phyloP scores from a whole-genome alignment of 2,797 vertebrate species.

The Chelonia mydas region DNA sequence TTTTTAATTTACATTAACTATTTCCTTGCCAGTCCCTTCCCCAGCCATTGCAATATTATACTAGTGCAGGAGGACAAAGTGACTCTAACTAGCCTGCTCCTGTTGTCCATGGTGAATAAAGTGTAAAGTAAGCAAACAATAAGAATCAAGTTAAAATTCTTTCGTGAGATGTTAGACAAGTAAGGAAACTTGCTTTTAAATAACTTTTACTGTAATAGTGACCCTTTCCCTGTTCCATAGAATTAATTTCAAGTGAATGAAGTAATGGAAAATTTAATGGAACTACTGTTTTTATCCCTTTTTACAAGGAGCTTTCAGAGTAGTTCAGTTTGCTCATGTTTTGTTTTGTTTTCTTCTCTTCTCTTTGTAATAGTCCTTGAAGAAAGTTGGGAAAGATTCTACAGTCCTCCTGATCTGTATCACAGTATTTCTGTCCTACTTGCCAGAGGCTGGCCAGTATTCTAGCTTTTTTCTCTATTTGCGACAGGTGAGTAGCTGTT shows the following conservation, averaged over 20 bases:
- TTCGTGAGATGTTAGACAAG: not conserved
- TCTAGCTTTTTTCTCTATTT: constrained; percentile 98
- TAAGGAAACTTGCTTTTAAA: not conserved
- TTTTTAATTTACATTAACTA: not conserved
- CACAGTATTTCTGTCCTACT: constrained; percentile 94
- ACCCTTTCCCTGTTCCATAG: not conserved
- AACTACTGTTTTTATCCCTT: not conserved
- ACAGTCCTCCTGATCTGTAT: constrained; percentile 91
- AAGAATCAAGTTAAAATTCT: not conserved
- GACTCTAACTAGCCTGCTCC: not conserved
- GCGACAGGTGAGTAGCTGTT: constrained; percentile 85
- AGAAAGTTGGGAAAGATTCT: constrained; percentile 92
- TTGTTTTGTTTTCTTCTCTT: not conserved
- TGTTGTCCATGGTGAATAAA: not conserved
- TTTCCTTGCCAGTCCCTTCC: not conserved
- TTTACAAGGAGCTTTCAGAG: not conserved
- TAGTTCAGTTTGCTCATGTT: not conserved
- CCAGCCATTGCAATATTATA: not conserved
- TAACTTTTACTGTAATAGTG: not conserved
- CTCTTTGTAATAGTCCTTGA: constrained; percentile 86
- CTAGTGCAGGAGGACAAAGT: rapidly evolving
- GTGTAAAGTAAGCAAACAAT: not conserved
- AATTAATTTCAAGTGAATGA: no score
- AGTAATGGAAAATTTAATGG: not conserved
- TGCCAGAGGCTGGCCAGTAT: constrained; percentile 96